Base-by-base conservation (phyloP, 2,888 invertebrate species). In the Phaedon cochleariae region DNA sequence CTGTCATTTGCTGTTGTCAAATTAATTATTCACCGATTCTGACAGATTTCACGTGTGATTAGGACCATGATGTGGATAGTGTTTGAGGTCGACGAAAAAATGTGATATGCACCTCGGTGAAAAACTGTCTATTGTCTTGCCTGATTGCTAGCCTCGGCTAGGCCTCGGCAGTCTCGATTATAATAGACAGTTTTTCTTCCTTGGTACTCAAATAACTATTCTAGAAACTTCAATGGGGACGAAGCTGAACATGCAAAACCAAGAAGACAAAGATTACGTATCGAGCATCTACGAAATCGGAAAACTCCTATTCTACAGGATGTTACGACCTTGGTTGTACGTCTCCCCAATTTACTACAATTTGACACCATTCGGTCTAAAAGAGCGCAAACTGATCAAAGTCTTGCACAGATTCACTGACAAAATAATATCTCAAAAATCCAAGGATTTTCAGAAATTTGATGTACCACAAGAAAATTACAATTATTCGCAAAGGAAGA, bases 401-500 rank as follows among this genome's bases (percentile, higher is more conserved):
- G 71, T 64, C 31, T 37, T 80, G 26, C 76, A 78, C 53, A 69
- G 54, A 12, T 79, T 80, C 59, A 76, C 78, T 2, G 67, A 77
- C 41, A 70, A 71, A 1, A 72, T 79, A 4, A 76, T 80, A n/a
- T 59, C 68, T 57, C 55, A 65, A 62, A 74, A 64, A 26, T 17
- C 22, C 7, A 10, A 64, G 15, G 59, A 66, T 57, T 78, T 78
- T 54, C 54, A 75, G 29, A 67, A 59, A 10, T 72, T 74, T 31
- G 53, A 69, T 9, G 22, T 59, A n/a, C 63, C 64, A 5, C 57
- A 68, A 7, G 62, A 26, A 75, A 84, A 70, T 83, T 85, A 26
- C 17, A 70, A 70, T 12, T 71, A 69, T 64, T 67, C 69, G 1
- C 64, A 64, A 51, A 81, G 85, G 76, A 87, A 85, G 66, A 85